phyloP scores from a whole-genome alignment of 64 coral and sea anemone genomes.

The Acropora tenuis region DNA sequence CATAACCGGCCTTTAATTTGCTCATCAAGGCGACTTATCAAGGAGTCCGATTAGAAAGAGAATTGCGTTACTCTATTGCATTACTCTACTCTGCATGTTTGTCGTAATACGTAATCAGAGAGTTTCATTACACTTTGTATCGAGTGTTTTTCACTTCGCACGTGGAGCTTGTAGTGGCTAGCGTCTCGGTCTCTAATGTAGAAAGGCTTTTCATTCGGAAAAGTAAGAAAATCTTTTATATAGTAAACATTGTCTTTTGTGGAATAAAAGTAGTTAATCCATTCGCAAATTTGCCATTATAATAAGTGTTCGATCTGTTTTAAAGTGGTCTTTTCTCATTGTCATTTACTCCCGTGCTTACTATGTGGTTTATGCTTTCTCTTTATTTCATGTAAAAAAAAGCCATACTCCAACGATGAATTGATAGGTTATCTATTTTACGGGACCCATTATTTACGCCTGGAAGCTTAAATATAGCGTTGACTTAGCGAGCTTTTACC shows the following conservation, averaged over 20 bases:
- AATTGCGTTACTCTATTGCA: not conserved
- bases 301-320: no score
- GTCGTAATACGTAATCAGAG: not conserved
- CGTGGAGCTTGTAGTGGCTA: not conserved
- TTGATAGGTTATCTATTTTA: no score
- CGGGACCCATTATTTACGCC: no score
- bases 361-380: no score
- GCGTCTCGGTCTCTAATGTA: not conserved
- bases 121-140: constrained; percentile 2
- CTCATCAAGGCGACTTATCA: no score
- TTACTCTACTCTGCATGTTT: not conserved
- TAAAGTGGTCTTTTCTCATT: no score
- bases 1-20: no score
- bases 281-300: not conserved
- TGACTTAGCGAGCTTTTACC: no score
- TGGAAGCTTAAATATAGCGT: no score
- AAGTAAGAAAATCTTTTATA: not conserved
- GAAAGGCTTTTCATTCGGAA: not conserved
- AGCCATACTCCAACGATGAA: no score
- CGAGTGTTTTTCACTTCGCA: not conserved
- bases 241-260: not conserved
- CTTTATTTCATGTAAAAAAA: no score
- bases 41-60: not conserved
- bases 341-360: no score
- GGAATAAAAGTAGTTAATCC: not conserved